These are phyloP conservation scores for Drosophila leonis DNA, from an alignment of 2,888 invertebrate species.

Conservation along the genomic window DNA sequence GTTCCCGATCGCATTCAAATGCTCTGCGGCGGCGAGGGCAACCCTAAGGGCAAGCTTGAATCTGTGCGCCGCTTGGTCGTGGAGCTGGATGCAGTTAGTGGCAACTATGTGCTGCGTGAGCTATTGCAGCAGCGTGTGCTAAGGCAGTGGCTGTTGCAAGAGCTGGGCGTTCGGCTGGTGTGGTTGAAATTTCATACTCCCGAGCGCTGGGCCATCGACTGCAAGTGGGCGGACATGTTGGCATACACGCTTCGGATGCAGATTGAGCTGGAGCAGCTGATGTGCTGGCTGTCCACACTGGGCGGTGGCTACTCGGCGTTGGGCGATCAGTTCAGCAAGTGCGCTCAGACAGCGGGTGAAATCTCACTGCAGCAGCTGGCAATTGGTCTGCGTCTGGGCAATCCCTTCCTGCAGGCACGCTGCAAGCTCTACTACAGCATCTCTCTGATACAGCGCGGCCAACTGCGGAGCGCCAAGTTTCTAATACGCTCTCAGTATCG, in stretches of 20 bases:
- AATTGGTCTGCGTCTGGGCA: constrained; percentile 92
- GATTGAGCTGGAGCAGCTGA: constrained; percentile 92
- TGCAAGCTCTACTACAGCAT: constrained; percentile 95
- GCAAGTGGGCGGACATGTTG: constrained; percentile 88
- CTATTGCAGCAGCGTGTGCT: constrained; percentile 69
- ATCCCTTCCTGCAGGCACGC: constrained; percentile 92
- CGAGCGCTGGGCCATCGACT: constrained; percentile 88
- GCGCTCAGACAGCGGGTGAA: constrained; percentile 94
- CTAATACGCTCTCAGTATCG: constrained; percentile 88
- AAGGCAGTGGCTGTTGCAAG: constrained; percentile 43
- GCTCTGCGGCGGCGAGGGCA: constrained; percentile 6
- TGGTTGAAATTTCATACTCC: constrained; percentile 87
- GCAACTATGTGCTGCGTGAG: constrained; percentile 76
- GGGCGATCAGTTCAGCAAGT: constrained; percentile 93
- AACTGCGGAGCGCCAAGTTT: constrained; percentile 88
- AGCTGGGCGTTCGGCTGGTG: constrained; percentile 60
- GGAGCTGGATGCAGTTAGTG: constrained; percentile 68
- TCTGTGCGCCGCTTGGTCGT: constrained; percentile 47
- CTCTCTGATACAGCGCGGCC: constrained; percentile 93
- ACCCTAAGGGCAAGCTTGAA: neutral
- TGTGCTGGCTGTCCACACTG: constrained; percentile 98
- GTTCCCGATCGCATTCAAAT: neutral
- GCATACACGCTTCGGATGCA: constrained; percentile 87
- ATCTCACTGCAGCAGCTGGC: constrained; percentile 94
- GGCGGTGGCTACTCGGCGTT: constrained; percentile 98